Base-by-base conservation (phyloP, 2,113 vertebrate genomes). In the Sisor rabdophorus region DNA sequence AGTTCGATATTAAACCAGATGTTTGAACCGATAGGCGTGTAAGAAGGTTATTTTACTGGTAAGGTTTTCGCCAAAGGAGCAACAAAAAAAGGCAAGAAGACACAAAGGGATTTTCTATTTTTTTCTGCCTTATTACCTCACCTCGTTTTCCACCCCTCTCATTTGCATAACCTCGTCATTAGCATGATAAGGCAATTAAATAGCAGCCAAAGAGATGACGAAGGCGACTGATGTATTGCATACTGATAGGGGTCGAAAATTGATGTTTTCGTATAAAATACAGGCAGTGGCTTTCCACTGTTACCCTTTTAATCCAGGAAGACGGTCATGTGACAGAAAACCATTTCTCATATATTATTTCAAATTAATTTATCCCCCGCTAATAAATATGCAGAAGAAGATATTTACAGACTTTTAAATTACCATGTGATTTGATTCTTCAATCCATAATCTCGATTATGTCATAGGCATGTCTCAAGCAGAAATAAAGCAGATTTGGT, bases 161-260 rank as follows among this genome's bases (percentile, higher is more conserved):
- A 30, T 80, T 75, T 60, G 67, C 81, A 83, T 75, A 78, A 78
- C 78, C 20, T 60, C 78, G 65, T 40, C 26, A 48, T 81, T 78
- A 71, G 26, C 20, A 24, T 44, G 22, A 56, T 17, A 69, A 72
- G 48, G 9, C 24, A 55, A 61, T 20, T 69, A 9, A 36, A 69
- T 56, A 70, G 53, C n/a, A 32, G 3, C 44, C 11, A 19, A 36
- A 17, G 47, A n/a, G 64, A 61, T 24, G 40, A 67, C 0, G 15
- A 47, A 47, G 22, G n/a, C 17, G 44, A 67, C 17, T 44, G 61
- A 44, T 65, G 22, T 65, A 15, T 36, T 6, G 5, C 2, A 11
- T 50, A 9, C 1, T 50, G 48, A 13, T 9, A 9, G 15, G 48
- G 22, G 12, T 17, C 11, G 15, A 22, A 12, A 32, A 32, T 44